phyloP scores from a whole-genome alignment of 2,113 vertebrate species.

The Hydrolagus affinis region DNA sequence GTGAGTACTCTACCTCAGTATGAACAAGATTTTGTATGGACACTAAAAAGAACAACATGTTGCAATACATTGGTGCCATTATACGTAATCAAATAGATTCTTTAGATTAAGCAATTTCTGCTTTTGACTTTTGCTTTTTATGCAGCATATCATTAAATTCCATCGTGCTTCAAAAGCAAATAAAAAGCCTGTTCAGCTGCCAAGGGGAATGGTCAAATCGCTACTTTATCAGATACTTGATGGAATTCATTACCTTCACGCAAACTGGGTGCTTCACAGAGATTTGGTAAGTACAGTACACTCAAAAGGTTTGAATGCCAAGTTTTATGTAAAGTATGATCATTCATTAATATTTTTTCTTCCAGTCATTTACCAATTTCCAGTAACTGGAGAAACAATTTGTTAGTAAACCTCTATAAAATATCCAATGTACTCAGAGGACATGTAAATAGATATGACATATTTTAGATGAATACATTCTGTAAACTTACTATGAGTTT shows the following conservation, averaged over 20 bases:
- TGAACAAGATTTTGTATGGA: neutral
- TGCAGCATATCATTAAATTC: slow-evolving; percentile 78
- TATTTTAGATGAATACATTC: no score
- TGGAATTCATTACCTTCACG: slow-evolving; percentile 75
- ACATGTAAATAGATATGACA: no score
- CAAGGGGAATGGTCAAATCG: slow-evolving; percentile 74
- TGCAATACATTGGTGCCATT: neutral
- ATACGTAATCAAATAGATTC: neutral
- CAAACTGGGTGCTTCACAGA: slow-evolving; percentile 75
- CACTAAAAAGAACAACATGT: neutral
- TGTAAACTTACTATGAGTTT: no score
- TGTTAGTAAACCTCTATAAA: no score
- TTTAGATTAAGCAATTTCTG: neutral
- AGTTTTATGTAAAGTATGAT: no score
- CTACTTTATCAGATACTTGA: slow-evolving; percentile 74
- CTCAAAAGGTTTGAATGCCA: neutral
- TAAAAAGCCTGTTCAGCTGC: slow-evolving; percentile 76
- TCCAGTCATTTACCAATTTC: no score
- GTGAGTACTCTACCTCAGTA: no score
- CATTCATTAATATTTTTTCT: no score
- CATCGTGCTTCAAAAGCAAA: slow-evolving; percentile 79
- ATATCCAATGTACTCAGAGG: no score
- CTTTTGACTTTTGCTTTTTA: slow-evolving; percentile 42
- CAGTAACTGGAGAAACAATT: no score
- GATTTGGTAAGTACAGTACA: slow-evolving; percentile 57